These are phyloP conservation scores for Megaptera novaeangliae DNA, from an alignment of 2,113 vertebrate genomes.

Conservation along the genomic window DNA sequence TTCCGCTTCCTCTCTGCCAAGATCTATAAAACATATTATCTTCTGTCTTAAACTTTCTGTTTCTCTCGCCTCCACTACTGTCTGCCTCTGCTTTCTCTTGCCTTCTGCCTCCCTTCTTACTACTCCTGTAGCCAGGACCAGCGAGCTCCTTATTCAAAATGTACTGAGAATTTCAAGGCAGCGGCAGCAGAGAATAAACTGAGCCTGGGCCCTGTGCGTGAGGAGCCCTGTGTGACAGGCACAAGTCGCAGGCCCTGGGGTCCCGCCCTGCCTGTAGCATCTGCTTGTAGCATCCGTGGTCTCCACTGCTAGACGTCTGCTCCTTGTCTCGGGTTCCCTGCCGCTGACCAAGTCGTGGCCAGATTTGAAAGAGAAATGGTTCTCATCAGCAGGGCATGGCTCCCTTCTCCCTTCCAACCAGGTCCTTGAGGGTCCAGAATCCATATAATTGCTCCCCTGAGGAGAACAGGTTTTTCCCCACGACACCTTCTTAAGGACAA, in stretches of 20 bases:
- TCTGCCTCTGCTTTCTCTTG: too few species aligned
- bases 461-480: accelerated
- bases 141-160: neutral
- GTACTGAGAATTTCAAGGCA: neutral
- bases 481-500: neutral
- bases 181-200: neutral
- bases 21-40: accelerated
- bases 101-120: neutral
- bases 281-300: accelerated
- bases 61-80: neutral
- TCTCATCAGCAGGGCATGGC: accelerated
- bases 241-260: neutral
- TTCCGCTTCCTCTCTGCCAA: neutral
- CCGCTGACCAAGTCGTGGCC: neutral
- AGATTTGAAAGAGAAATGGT: neutral
- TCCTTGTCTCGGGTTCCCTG: too few species aligned
- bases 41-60: accelerated
- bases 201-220: neutral
- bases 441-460: neutral
- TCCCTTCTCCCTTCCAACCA: neutral
- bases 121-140: neutral
- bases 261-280: accelerated
- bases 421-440: neutral
- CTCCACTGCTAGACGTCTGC: neutral
- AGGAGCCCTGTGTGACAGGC: accelerated